Evolutionary conservation across 2,797 vertebrate genomes (phyloP).

Genomic region (Sebastes steindachneri): DNA sequence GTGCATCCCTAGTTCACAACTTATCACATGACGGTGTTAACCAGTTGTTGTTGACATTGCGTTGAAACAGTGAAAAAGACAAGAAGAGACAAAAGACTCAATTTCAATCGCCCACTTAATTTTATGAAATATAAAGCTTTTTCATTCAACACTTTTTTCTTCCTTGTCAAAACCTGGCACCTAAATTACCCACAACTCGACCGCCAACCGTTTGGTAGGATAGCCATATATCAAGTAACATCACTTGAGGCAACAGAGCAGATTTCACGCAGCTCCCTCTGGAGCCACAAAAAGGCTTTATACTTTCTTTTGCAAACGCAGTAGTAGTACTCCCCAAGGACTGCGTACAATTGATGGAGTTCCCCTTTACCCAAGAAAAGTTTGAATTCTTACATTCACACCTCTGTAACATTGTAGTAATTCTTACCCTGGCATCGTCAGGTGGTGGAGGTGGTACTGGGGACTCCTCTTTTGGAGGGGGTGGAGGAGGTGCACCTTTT

Average conservation of each 20-base stretch:
- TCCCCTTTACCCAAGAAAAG: background rate
- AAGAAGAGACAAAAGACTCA: too few relatives aligned
- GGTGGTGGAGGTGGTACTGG: slow-evolving; percentile 86
- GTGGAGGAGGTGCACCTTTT: slow-evolving; percentile 85
- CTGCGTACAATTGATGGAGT: background rate
- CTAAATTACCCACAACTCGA: background rate
- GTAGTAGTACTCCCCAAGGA: background rate
- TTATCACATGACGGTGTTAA: background rate
- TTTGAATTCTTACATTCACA: background rate
- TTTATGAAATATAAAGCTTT: too few relatives aligned
- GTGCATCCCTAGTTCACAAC: background rate
- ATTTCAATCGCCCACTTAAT: background rate
- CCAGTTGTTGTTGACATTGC: background rate
- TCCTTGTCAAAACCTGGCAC: background rate
- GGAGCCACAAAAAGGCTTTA: background rate
- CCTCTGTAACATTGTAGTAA: background rate
- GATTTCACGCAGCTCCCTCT: background rate
- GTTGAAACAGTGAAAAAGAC: background rate
- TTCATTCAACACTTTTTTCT: background rate
- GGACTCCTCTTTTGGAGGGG: slow-evolving; percentile 88
- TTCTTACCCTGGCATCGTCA: slow-evolving; percentile 84
- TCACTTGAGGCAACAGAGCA: background rate
- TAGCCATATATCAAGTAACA: background rate
- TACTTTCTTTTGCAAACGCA: background rate
- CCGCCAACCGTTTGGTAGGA: background rate